phyloP scores from a whole-genome alignment of 2,797 vertebrate genomes.

The Muscicapa striata region DNA sequence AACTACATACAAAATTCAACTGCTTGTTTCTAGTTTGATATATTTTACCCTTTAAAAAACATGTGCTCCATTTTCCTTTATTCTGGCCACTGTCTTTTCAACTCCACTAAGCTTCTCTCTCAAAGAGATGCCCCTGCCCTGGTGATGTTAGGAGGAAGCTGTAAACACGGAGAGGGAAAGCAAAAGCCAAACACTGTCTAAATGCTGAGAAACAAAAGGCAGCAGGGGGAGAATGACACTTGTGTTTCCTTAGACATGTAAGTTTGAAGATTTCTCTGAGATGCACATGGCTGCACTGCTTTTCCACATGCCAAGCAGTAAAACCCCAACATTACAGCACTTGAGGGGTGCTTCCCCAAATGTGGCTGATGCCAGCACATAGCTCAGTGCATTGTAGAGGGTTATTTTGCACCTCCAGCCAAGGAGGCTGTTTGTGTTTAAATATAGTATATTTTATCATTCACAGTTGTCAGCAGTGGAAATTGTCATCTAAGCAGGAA shows the following conservation, averaged over 20 bases:
- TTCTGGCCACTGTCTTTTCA: neutral
- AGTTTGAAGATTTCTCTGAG: neutral
- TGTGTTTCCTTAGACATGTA: neutral
- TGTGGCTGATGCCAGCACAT: neutral
- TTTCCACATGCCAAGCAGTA: neutral
- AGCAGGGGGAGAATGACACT: accelerated
- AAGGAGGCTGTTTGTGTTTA: slow-evolving; percentile 13
- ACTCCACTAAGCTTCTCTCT: neutral
- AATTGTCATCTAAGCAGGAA: slow-evolving; percentile 62
- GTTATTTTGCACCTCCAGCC: slow-evolving; percentile 12
- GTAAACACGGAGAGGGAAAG: neutral
- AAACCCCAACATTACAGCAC: neutral
- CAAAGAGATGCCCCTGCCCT: neutral
- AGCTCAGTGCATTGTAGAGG: neutral
- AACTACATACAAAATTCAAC: neutral
- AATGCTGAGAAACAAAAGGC: neutral
- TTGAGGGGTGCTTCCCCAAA: neutral
- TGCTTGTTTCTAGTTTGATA: neutral
- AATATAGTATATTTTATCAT: slow-evolving; percentile 32
- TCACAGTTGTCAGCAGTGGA: slow-evolving; percentile 50
- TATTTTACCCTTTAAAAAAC: neutral
- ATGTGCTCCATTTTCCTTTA: neutral
- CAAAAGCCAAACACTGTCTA: neutral
- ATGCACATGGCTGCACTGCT: neutral
- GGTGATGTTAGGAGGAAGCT: neutral